These are phyloP conservation scores for Teleopsis dalmanni DNA, from an alignment of 1,140 invertebrate species.

Conservation along the genomic window DNA sequence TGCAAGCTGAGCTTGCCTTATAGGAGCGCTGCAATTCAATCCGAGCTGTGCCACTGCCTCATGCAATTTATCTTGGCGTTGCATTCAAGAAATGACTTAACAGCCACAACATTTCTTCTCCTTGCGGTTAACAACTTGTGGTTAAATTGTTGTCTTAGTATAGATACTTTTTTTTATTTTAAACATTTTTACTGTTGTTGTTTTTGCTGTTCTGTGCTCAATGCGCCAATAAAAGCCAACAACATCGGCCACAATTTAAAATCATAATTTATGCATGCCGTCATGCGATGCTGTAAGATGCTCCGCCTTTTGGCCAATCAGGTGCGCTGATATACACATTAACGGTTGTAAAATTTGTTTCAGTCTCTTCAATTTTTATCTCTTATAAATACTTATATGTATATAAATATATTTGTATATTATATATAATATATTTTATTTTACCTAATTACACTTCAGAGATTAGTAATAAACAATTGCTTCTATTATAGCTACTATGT, in stretches of 20 bases:
- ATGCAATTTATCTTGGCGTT: no score
- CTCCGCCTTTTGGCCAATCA: constrained; percentile 10
- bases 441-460: not conserved
- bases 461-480: not conserved
- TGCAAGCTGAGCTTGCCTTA: no score
- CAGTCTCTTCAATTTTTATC: no score
- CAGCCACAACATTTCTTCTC: no score
- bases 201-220: no score
- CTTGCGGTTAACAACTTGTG: no score
- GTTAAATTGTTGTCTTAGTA: no score
- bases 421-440: not conserved
- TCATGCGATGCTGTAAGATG: not conserved
- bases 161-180: not conserved
- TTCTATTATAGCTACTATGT: not conserved
- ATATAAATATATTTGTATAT: not conserved
- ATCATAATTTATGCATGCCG: constrained; percentile 11
- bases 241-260: constrained; percentile 7
- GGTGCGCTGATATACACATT: constrained; percentile 4
- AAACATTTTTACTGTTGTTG: not conserved
- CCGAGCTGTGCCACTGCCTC: no score
- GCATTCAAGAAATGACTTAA: no score
- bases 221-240: constrained; percentile 6
- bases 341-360: no score
- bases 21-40: no score
- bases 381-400: no score